Conservation (phyloP, 2,888 invertebrate species). For the Rhagophthalmus giganteus region DNA sequence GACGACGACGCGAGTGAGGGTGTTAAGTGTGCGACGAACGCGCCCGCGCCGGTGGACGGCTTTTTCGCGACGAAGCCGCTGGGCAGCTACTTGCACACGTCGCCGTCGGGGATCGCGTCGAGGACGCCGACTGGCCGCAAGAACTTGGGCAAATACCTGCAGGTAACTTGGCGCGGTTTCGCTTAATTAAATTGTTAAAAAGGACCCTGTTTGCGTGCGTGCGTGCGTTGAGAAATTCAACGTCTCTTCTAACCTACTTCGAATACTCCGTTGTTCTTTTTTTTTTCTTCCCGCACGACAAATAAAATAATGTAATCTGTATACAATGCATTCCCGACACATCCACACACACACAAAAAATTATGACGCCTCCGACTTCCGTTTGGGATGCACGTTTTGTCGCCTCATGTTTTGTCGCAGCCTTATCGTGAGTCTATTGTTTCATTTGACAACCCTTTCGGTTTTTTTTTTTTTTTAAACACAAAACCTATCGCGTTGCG, state of each 20-base stretch:
- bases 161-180: too few relatives aligned
- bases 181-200: too few relatives aligned
- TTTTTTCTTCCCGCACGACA: neutral
- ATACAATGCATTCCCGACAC: neutral
- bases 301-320: too few relatives aligned
- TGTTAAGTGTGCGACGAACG: neutral
- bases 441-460: too few relatives aligned
- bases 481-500: too few relatives aligned
- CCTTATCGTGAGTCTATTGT: neutral
- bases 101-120: constrained; percentile 51
- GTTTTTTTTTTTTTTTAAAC: too few relatives aligned
- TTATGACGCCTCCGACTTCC: constrained; percentile 1
- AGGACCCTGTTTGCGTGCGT: too few relatives aligned
- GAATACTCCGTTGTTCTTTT: too few relatives aligned
- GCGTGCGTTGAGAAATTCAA: too few relatives aligned
- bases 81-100: constrained; percentile 52
- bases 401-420: neutral
- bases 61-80: constrained; percentile 42
- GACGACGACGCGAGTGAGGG: constrained; percentile 31
- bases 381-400: neutral
- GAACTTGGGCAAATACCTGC: constrained; percentile 51
- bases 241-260: too few relatives aligned
- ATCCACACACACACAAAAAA: neutral
- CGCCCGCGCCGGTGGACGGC: constrained; percentile 3
- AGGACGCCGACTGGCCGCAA: constrained; percentile 53